phyloP scores from a whole-genome alignment of 2,888 invertebrate species.

The Dysmachus trigonus region DNA sequence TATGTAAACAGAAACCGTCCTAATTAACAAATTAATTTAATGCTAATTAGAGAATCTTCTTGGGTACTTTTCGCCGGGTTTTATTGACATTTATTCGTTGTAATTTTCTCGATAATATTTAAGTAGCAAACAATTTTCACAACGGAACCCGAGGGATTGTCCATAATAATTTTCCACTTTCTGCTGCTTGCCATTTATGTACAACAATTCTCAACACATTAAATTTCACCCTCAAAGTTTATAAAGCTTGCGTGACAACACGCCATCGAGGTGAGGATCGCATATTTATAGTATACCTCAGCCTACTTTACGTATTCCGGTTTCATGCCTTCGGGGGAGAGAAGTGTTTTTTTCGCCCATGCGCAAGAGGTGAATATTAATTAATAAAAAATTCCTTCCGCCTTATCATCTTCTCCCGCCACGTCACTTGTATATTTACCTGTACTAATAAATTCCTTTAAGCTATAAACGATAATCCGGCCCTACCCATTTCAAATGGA shows the following conservation, averaged over 20 bases:
- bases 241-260: background rate
- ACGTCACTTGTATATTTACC: background rate
- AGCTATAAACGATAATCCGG: slow-evolving; percentile 15
- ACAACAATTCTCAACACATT: slow-evolving; percentile 8
- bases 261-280: slow-evolving; percentile 13
- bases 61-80: background rate
- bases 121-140: background rate
- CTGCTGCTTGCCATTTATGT: background rate
- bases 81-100: background rate
- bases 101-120: background rate
- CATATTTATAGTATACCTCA: background rate
- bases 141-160: background rate
- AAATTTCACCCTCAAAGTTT: background rate
- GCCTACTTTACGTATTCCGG: background rate
- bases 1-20: background rate
- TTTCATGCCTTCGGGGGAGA: background rate
- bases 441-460: slow-evolving; percentile 12
- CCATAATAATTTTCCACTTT: slow-evolving; percentile 26
- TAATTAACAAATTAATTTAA: background rate
- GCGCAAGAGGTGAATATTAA: slow-evolving; percentile 30
- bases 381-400: slow-evolving; percentile 31
- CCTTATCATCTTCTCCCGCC: background rate
- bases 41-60: background rate
- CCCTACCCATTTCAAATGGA: background rate
- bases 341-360: background rate